phyloP scores from a whole-genome alignment of 2,797 vertebrate genomes.

The Columba guinea region DNA sequence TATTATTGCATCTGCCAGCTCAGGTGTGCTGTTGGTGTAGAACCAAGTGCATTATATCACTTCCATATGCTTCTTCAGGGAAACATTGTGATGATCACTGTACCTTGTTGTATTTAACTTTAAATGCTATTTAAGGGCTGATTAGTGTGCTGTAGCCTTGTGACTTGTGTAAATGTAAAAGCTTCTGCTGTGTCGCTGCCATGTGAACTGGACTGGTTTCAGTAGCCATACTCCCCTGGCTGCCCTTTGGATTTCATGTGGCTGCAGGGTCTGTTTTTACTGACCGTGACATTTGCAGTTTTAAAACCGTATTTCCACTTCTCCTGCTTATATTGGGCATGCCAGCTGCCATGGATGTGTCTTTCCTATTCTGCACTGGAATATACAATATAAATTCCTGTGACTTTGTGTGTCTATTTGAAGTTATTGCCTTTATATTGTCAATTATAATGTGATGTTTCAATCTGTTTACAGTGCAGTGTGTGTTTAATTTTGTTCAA shows the following conservation, averaged over 20 bases:
- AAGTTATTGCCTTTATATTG: neutral
- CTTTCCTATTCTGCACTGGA: neutral
- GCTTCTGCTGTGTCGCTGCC: neutral
- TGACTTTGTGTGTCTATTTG: neutral
- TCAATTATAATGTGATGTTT: fast-evolving
- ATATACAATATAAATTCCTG: neutral
- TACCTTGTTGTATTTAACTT: neutral
- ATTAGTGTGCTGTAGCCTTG: neutral
- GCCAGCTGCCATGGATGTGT: neutral
- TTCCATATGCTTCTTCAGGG: neutral
- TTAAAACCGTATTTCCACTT: neutral
- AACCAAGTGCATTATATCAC: neutral
- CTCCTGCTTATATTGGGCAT: neutral
- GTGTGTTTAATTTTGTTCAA: neutral
- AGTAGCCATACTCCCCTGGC: neutral
- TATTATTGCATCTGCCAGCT: neutral
- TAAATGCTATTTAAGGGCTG: neutral
- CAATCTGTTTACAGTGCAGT: neutral
- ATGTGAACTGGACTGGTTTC: neutral
- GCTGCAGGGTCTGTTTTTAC: neutral
- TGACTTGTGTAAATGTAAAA: neutral
- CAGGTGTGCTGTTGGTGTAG: neutral
- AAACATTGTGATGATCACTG: neutral
- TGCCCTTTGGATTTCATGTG: neutral
- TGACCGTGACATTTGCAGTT: neutral